Percentiles rank a stretch among this genome's conserved stretches.
These are phyloP conservation scores for Alligator sinensis DNA, from an alignment of 2,113 vertebrate genomes.

Conservation along the genomic window DNA sequence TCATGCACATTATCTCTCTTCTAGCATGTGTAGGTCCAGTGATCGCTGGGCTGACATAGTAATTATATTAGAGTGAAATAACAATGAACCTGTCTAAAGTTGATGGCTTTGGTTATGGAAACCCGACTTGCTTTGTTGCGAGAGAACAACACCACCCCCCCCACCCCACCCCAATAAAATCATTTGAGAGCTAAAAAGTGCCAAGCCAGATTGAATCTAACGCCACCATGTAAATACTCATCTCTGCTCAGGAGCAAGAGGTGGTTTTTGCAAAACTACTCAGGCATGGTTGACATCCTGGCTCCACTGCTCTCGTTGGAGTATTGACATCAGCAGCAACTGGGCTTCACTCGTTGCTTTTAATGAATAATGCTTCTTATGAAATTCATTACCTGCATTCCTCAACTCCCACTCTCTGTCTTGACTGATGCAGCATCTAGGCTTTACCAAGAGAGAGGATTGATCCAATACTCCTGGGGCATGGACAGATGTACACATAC, in stretches of 20 bases:
- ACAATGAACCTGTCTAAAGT: neutral
- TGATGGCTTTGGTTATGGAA: neutral
- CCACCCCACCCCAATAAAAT: neutral
- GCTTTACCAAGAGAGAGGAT: fast-evolving
- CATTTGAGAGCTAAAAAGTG: neutral
- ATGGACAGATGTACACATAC: no score
- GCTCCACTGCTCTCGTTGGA: neutral
- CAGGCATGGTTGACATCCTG: neutral
- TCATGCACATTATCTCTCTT: neutral
- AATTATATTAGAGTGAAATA: neutral
- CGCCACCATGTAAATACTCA: neutral
- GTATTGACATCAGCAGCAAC: neutral
- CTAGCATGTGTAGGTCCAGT: neutral
- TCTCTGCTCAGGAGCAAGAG: neutral
- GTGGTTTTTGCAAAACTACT: neutral
- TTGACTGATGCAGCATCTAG: neutral
- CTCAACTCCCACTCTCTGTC: neutral
- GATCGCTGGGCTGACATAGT: neutral
- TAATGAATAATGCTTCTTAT: neutral
- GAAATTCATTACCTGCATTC: neutral
- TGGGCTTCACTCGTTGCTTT: neutral
- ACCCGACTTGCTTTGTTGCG: neutral
- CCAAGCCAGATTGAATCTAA: neutral
- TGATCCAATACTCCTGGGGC: neutral
- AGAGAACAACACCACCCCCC: neutral